Evolutionary conservation across 2,113 vertebrate genomes (phyloP).

Genomic region (Peucedramus taeniatus): DNA sequence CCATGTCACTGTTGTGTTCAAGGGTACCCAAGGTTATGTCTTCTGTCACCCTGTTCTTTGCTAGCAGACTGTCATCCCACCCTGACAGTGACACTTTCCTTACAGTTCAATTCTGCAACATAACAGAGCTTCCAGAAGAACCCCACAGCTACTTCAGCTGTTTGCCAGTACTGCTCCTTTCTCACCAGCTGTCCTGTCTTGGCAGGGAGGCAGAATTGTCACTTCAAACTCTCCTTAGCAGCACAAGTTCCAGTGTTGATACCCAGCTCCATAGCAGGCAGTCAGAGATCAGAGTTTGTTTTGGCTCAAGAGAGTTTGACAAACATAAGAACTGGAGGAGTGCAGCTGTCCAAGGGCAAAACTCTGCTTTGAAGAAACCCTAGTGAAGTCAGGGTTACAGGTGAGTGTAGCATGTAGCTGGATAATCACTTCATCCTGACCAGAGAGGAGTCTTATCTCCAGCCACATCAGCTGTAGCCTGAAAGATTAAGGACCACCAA

Average conservation of each 20-base stretch:
- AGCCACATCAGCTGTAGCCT: neutral
- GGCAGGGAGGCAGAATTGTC: neutral
- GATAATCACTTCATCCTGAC: neutral
- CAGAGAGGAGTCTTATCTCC: neutral
- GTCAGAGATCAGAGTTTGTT: neutral
- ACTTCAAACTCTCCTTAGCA: neutral
- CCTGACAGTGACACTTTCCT: neutral
- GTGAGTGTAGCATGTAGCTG: neutral
- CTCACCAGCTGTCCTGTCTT: neutral
- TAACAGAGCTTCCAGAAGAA: neutral
- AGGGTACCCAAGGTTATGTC: neutral
- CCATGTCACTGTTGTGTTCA: neutral
- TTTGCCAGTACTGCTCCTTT: neutral
- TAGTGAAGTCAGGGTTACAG: neutral
- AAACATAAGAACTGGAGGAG: neutral
- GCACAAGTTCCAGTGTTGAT: neutral
- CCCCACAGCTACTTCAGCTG: conserved; percentile 45
- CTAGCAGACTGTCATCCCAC: neutral
- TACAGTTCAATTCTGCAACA: neutral
- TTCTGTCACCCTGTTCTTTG: neutral
- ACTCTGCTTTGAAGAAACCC: neutral
- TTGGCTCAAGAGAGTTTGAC: neutral
- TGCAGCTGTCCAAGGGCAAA: neutral
- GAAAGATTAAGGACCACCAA: neutral
- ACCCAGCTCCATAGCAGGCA: neutral